Base-by-base conservation (phyloP, 1,140 invertebrate species). In the Drosophila littoralis region DNA sequence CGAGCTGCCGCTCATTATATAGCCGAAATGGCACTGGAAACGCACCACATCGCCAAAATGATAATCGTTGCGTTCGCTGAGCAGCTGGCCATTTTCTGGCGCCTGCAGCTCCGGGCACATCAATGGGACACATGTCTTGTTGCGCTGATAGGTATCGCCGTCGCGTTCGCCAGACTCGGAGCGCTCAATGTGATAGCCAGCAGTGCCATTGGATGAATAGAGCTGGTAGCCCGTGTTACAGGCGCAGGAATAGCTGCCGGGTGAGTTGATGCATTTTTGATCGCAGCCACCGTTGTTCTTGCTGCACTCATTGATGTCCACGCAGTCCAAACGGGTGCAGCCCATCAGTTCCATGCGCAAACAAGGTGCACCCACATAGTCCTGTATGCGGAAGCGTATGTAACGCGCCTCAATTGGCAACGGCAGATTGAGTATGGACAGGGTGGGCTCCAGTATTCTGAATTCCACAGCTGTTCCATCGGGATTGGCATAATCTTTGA, bases 1-100 rank as follows among this genome's bases (percentile, higher is more conserved):
- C 1, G 96, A 94, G 50, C 96, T 95, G 52, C 98, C 98, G 75
- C 95, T 95, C 94, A 99, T 96, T 6, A 98, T 96, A 91, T 97
- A 98, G 10, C 98, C 98, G 93, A 99, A 98, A 81, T 98, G 95
- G 92, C 98, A 99, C 89, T 98, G 96, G 94, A 99, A 99, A 66
- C 94, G 95, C 0, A 98, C 96, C 36, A 97, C 93, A 92, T 99
- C 98, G 0, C 97, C 97, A 92, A 97, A 99, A 79, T 98, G 97
- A 92, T 96, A 98, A 77, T 95, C 94, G 33, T 94, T 93, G 81
- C 96, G 96, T 1, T 97, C 97, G 0, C 97, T 96, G 12, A 99
- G 92, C 40, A 99, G 93, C 78, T 97, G 94, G 48, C 98, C 98
- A 93, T 99, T 98, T 91, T 97, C 96, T 1, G 98, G 98, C 0